phyloP scores from a whole-genome alignment of 2,797 vertebrate genomes.

The Hemibagrus guttatus region DNA sequence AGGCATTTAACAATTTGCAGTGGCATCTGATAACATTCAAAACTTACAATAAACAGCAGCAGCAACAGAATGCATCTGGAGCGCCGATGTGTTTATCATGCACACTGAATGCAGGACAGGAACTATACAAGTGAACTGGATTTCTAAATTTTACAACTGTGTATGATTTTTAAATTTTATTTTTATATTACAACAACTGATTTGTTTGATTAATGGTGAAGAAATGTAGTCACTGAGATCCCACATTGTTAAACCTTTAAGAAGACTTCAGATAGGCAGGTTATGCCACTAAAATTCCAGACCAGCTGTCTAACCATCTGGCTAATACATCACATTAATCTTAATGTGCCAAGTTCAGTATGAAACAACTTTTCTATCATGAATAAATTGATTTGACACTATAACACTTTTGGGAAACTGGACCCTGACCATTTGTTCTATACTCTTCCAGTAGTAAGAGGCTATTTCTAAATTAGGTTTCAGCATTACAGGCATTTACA shows the following conservation, averaged over 20 bases:
- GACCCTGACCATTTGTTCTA: constrained; percentile 42
- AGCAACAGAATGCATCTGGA: constrained; percentile 20
- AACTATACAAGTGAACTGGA: not conserved
- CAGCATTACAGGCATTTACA: constrained; percentile 18
- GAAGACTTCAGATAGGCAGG: constrained; percentile 3
- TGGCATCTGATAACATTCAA: constrained; percentile 53
- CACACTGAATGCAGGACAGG: constrained; percentile 31
- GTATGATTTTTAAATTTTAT: not conserved
- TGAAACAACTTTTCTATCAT: not conserved
- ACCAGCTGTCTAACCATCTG: constrained; percentile 10
- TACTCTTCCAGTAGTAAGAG: constrained; percentile 26
- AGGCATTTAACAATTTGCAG: constrained; percentile 47
- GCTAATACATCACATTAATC: constrained; percentile 10
- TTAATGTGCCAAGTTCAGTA: constrained; percentile 12
- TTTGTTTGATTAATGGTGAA: constrained; percentile 9
- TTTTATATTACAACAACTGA: not conserved
- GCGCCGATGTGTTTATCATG: constrained; percentile 26
- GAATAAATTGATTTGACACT: constrained; percentile 12
- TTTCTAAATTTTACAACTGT: not conserved
- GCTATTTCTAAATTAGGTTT: constrained; percentile 7
- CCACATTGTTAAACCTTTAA: not conserved
- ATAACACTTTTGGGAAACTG: constrained; percentile 4
- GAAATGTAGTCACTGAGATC: constrained; percentile 17
- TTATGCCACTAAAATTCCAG: not conserved
- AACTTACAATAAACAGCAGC: constrained; percentile 41